A percentile compares a stretch with the other conserved stretches of the same genome.
These are phyloP conservation scores for Diceros bicornis DNA, from an alignment of 2,797 vertebrate species.

Conservation along the genomic window DNA sequence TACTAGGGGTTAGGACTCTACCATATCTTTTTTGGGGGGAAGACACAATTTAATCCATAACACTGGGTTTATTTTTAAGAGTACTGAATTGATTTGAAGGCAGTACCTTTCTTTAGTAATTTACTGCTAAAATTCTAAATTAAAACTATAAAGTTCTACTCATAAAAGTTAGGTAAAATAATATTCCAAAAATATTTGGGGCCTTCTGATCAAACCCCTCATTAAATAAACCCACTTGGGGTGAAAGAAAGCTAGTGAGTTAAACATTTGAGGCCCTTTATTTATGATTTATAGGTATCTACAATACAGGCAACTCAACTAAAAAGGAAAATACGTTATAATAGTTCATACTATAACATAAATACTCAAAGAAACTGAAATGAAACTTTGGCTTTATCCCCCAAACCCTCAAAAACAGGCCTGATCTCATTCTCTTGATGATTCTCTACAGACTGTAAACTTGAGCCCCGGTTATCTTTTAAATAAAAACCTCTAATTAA, in stretches of 20 bases:
- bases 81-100: slow-evolving; percentile 1
- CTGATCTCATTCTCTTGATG: background rate
- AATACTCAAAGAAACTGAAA: slow-evolving; percentile 21
- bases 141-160: slow-evolving; percentile 19
- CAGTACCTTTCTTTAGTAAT: background rate
- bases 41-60: background rate
- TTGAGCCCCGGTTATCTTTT: background rate
- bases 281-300: background rate
- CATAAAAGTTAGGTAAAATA: slow-evolving; percentile 33
- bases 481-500: slow-evolving; percentile 19
- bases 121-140: slow-evolving; percentile 36
- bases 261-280: background rate
- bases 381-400: background rate
- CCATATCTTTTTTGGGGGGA: background rate
- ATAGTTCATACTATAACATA: background rate
- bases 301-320: background rate
- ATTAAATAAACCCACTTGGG: slow-evolving; percentile 45
- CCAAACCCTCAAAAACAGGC: background rate
- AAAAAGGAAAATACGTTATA: background rate
- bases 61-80: background rate
- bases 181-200: slow-evolving; percentile 35
- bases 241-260: background rate
- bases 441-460: background rate
- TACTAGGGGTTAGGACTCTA: background rate
- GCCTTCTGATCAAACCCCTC: background rate